These are phyloP conservation scores for Stylophora pistillata DNA, from an alignment of 64 coral and sea anemone species.

Conservation along the genomic window DNA sequence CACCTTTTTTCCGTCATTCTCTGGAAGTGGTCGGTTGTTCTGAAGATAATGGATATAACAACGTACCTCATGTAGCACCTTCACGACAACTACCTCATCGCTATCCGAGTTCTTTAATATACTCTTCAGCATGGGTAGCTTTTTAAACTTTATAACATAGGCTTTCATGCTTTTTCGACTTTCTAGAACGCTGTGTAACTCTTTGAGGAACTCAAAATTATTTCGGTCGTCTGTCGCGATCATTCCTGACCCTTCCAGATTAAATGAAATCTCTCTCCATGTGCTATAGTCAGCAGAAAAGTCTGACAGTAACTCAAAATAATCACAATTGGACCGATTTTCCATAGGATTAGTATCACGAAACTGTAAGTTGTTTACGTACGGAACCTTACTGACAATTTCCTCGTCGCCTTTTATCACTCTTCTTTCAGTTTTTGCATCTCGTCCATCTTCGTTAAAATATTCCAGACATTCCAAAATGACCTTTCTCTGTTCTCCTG, in stretches of 20 bases:
- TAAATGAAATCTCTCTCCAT: not conserved
- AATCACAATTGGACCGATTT: too few species aligned
- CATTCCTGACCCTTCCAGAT: not conserved
- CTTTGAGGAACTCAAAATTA: not conserved
- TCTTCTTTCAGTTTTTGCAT: not conserved
- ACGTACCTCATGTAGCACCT: not conserved
- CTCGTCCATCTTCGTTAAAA: not conserved
- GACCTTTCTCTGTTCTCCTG: not conserved
- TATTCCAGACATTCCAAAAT: conserved; percentile 29
- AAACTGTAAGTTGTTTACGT: not conserved
- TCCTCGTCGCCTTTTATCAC: not conserved
- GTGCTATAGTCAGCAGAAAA: too few species aligned
- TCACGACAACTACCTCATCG: not conserved
- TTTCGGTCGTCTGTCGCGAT: not conserved
- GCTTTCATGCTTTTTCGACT: too few species aligned
- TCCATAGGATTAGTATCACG: not conserved
- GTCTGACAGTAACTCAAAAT: too few species aligned
- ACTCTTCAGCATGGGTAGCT: not conserved
- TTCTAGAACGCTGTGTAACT: not conserved
- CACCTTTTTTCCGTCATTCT: not conserved
- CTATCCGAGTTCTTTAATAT: not conserved
- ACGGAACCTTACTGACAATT: too few species aligned
- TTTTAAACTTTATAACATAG: not conserved
- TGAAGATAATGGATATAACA: not conserved
- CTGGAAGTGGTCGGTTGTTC: not conserved